These are phyloP conservation scores for Rhyzopertha dominica DNA, from an alignment of 1,140 invertebrate genomes.

Conservation along the genomic window DNA sequence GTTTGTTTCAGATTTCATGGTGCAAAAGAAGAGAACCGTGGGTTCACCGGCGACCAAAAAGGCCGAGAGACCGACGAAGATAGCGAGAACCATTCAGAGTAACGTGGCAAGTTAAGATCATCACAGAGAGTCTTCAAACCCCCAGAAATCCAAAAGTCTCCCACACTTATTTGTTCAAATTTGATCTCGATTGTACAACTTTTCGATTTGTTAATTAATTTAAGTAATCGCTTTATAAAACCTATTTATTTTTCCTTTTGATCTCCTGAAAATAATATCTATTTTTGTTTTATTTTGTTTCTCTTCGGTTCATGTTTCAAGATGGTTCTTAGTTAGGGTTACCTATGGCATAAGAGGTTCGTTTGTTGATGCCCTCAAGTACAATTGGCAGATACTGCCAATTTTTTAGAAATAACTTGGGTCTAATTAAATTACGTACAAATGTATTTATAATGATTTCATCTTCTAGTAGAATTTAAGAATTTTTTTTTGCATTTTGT, in stretches of 20 bases:
- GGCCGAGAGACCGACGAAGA: slow-evolving; percentile 18
- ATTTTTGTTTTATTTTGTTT: slow-evolving; percentile 16
- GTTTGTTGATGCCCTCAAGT: too few species aligned
- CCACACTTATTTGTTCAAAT: slow-evolving; percentile 21
- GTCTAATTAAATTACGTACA: slow-evolving; percentile 11
- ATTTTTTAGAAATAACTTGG: too few species aligned
- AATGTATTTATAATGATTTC: slow-evolving; percentile 6
- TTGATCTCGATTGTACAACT: slow-evolving; percentile 8
- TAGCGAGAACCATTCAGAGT: slow-evolving; percentile 19
- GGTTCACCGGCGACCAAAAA: slow-evolving; percentile 15
- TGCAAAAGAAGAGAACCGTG: slow-evolving; percentile 17
- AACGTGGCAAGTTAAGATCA: slow-evolving; percentile 15
- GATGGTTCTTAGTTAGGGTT: neutral
- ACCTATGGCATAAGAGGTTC: slow-evolving; percentile 10
- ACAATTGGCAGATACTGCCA: too few species aligned
- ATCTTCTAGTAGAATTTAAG: slow-evolving; percentile 15
- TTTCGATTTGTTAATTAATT: slow-evolving; percentile 10
- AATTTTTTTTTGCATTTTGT: slow-evolving; percentile 12
- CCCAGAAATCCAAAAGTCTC: slow-evolving; percentile 12
- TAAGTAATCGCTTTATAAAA: slow-evolving; percentile 23
- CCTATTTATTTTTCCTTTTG: slow-evolving; percentile 27
- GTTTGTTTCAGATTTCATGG: slow-evolving; percentile 28
- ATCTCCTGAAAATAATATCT: slow-evolving; percentile 24
- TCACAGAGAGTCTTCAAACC: slow-evolving; percentile 13
- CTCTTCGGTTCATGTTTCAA: slow-evolving; percentile 8